Evolutionary conservation across 2,113 vertebrate species (phyloP).

Genomic region (Pseudopipra pipra): DNA sequence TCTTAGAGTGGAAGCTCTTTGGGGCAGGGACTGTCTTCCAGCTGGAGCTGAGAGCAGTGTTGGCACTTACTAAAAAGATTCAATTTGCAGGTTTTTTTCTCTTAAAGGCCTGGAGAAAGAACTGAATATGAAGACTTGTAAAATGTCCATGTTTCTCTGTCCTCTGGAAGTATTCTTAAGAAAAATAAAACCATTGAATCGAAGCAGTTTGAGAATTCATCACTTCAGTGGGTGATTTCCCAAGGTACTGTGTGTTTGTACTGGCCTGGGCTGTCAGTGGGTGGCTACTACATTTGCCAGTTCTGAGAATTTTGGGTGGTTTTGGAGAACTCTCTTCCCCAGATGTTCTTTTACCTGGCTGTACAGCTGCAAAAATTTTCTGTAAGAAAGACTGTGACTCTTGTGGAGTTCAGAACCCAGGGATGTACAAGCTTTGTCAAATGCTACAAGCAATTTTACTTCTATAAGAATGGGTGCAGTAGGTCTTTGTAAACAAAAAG

Average conservation of each 20-base stretch:
- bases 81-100: not conserved
- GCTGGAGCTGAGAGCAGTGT: not conserved
- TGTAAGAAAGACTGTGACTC: not conserved
- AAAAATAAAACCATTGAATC: conserved; percentile 57
- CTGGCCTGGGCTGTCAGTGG: not conserved
- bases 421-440: not conserved
- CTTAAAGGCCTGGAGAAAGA: not conserved
- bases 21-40: conserved; percentile 39
- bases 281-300: not conserved
- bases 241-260: not conserved
- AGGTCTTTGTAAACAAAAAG: not conserved
- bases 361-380: not conserved
- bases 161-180: conserved; percentile 49
- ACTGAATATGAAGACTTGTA: not conserved
- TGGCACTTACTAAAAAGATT: not conserved
- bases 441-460: fast-evolving
- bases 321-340: not conserved
- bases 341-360: not conserved
- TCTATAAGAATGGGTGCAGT: not conserved
- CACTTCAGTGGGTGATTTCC: not conserved
- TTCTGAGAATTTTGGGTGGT: not conserved
- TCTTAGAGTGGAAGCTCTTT: conserved; percentile 36
- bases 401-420: not conserved
- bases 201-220: not conserved
- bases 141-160: conserved; percentile 34